Evolutionary conservation across 2,888 invertebrate species (phyloP).

Genomic region (Morinoia aosen): DNA sequence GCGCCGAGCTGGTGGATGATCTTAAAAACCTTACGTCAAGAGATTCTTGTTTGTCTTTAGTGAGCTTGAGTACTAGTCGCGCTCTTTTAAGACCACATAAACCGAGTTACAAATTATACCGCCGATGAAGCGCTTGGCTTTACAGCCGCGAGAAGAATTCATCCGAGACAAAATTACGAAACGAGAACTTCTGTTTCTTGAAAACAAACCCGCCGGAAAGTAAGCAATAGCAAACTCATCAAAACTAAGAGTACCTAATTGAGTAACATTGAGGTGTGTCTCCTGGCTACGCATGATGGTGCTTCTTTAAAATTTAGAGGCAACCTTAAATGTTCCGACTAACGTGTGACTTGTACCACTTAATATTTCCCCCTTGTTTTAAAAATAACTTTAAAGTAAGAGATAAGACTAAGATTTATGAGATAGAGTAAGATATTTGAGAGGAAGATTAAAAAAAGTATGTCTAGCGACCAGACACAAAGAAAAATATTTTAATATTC

Average conservation of each 20-base stretch:
- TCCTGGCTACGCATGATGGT: neutral
- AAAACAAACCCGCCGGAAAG: neutral
- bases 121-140: neutral
- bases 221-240: neutral
- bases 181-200: neutral
- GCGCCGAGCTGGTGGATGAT: neutral
- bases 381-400: neutral
- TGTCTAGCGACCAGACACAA: neutral
- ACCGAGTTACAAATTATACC: slow-evolving; percentile 36
- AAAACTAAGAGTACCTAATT: neutral
- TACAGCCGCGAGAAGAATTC: neutral
- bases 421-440: no score
- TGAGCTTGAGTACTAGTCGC: slow-evolving; percentile 12
- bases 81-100: slow-evolving; percentile 46
- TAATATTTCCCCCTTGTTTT: neutral
- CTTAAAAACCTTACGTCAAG: neutral
- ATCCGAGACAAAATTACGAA: slow-evolving; percentile 14
- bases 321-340: neutral
- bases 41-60: slow-evolving; percentile 47
- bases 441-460: no score
- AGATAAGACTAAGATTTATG: no score
- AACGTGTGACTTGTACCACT: neutral
- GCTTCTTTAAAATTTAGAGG: neutral
- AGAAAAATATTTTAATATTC: neutral
- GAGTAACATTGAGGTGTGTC: neutral